Evolutionary conservation across 1,140 invertebrate genomes (phyloP), one percentile per base, ranked within the genome.

Genomic region (Agrypnia vestita): DNA sequence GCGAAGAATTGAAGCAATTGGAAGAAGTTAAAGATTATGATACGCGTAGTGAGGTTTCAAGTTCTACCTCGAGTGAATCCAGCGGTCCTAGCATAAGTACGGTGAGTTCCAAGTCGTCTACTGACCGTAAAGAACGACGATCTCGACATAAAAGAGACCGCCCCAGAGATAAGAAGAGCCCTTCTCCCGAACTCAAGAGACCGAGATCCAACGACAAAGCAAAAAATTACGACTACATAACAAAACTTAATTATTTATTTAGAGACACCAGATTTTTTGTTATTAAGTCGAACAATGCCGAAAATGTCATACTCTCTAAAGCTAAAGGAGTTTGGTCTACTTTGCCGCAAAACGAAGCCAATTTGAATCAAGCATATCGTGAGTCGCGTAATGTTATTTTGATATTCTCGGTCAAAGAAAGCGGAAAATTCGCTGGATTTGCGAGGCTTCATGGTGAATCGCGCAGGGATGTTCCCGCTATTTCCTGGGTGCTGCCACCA

Each of bases 301-400:
- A 99, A 88, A 99, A 99, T 90, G 95, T 99, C 43, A 95, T 95
- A 21, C 85, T 99, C 35, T 97, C 97, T 0, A 99, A 99, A 89
- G 94, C 94, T 0, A 98, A 97, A 91, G 97, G 96, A 80, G 97
- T 99, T 3, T 99, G 98, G 98, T 98, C 97, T 10, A 99, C 98
- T 7, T 92, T 98, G 73, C 97, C 97, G 13, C 97, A 97, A 87
- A 99, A 99, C 90, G 98, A 99, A 91, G 93, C 95, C 1, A 98
- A 98, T 89, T 91, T 99, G 21, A 99, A 98, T 89, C 95, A 97
- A 90, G 97, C 98, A 0, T 98, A 95, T 84, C 93, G 93, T 84
- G 96, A 98, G 87, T 95, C 95, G 72, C 92, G 96, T 85, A 99
- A 99, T 91, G 97, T 99, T 4, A 91, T 99, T 78, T 90, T 99